Evolutionary conservation across 2,888 invertebrate species (phyloP).

Genomic region (Bimastos eiseni): DNA sequence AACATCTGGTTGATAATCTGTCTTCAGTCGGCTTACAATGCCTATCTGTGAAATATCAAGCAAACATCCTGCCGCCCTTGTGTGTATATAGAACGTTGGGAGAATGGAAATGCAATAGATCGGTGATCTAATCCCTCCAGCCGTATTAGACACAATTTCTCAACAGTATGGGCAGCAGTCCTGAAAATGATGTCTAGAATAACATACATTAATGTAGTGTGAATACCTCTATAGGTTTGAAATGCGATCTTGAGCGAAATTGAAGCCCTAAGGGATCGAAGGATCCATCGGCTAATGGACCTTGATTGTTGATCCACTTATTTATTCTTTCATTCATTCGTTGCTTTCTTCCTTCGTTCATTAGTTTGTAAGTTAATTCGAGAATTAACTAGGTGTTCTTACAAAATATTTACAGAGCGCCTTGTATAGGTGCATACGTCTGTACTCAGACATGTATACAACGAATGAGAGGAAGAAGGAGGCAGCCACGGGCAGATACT

Average conservation of each 20-base stretch:
- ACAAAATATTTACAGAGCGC: not conserved
- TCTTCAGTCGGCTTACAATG: not conserved
- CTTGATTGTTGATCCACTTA: not conserved
- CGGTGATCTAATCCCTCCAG: not conserved
- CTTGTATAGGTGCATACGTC: not conserved
- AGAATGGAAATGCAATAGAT: not conserved
- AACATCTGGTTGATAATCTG: not conserved
- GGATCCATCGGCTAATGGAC: not conserved
- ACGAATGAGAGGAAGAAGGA: not conserved
- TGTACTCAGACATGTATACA: not conserved
- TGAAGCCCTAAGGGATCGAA: not conserved
- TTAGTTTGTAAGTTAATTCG: not conserved
- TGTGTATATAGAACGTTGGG: not conserved
- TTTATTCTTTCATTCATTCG: not conserved
- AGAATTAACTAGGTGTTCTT: not conserved
- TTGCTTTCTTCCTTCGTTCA: not conserved
- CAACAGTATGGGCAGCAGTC: not conserved
- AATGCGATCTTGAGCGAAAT: not conserved
- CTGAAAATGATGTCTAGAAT: not conserved
- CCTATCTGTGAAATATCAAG: not conserved
- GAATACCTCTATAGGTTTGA: not conserved
- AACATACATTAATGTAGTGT: not conserved
- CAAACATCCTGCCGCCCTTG: constrained; percentile 3
- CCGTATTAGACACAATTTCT: not conserved
- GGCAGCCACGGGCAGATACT: not conserved